A percentile compares a stretch with the other conserved stretches of the same genome.
Evolutionary conservation across 2,113 vertebrate species (phyloP).

Genomic region (Grantiella picta): DNA sequence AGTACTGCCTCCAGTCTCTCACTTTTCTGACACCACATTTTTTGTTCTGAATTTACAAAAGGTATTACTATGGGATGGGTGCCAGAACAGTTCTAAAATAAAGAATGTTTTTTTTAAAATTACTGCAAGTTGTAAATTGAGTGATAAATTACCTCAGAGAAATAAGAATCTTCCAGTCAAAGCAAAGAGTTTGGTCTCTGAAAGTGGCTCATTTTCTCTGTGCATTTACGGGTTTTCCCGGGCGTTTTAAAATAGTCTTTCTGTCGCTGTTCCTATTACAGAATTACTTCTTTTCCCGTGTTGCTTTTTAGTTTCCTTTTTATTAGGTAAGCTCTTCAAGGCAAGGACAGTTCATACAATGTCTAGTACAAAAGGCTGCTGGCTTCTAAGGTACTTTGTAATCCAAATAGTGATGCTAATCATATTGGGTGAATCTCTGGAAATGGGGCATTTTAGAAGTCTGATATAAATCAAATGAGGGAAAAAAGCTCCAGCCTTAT

Average conservation of each 20-base stretch:
- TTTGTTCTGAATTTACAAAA: neutral
- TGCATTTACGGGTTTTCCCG: neutral
- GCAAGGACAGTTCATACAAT: neutral
- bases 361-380: slow-evolving; percentile 12
- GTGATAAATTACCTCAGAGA: neutral
- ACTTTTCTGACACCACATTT: neutral
- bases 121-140: neutral
- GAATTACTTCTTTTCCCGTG: neutral
- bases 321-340: neutral
- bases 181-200: neutral
- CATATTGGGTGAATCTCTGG: neutral
- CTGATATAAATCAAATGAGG: neutral
- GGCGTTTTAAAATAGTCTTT: neutral
- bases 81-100: neutral
- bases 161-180: neutral
- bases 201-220: neutral
- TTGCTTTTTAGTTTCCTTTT: neutral
- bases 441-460: neutral
- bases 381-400: neutral
- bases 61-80: neutral
- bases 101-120: neutral
- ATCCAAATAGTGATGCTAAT: slow-evolving; percentile 12
- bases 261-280: neutral
- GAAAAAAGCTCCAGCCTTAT: accelerated
- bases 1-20: neutral